A percentile compares a stretch with the other conserved stretches of the same genome.
phyloP scores from a whole-genome alignment of 2,888 invertebrate genomes.

The Horisme vitalbata region DNA sequence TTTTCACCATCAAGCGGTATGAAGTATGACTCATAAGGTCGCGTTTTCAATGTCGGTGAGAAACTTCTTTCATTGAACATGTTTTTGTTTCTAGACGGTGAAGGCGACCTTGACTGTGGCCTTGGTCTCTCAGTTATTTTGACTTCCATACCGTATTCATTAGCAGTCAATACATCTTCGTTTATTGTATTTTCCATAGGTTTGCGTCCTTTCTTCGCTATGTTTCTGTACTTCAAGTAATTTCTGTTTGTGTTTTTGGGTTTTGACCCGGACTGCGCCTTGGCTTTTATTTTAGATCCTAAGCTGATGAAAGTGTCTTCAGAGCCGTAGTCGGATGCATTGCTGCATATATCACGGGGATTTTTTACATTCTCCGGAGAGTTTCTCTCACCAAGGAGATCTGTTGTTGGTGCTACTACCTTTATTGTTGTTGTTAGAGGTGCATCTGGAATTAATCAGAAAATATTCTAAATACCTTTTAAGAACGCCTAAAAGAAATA shows the following conservation, averaged over 20 bases:
- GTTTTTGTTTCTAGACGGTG: constrained; percentile 54
- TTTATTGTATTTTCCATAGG: constrained; percentile 51
- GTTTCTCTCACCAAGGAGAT: constrained; percentile 55
- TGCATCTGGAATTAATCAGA: constrained; percentile 47
- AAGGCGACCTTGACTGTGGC: constrained; percentile 47
- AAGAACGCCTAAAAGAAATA: no score
- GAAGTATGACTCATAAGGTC: constrained; percentile 66
- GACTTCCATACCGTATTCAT: constrained; percentile 66
- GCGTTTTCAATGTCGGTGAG: constrained; percentile 58
- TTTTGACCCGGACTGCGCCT: constrained; percentile 66
- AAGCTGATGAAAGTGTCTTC: constrained; percentile 77
- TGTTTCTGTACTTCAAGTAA: constrained; percentile 62
- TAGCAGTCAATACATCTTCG: constrained; percentile 40
- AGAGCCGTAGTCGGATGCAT: constrained; percentile 75
- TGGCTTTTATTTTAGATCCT: constrained; percentile 79
- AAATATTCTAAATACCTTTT: no score
- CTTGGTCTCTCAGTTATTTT: constrained; percentile 60
- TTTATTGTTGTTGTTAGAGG: constrained; percentile 55
- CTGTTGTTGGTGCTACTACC: constrained; percentile 67
- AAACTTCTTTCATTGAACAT: constrained; percentile 46
- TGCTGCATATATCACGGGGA: constrained; percentile 60
- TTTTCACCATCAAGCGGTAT: constrained; percentile 54
- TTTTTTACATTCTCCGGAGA: constrained; percentile 38
- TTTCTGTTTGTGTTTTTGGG: constrained; percentile 60
- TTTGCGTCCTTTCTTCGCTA: constrained; percentile 58